These are phyloP conservation scores for Melanerpes aurifrons DNA, from an alignment of 2,113 vertebrate genomes.

Conservation along the genomic window DNA sequence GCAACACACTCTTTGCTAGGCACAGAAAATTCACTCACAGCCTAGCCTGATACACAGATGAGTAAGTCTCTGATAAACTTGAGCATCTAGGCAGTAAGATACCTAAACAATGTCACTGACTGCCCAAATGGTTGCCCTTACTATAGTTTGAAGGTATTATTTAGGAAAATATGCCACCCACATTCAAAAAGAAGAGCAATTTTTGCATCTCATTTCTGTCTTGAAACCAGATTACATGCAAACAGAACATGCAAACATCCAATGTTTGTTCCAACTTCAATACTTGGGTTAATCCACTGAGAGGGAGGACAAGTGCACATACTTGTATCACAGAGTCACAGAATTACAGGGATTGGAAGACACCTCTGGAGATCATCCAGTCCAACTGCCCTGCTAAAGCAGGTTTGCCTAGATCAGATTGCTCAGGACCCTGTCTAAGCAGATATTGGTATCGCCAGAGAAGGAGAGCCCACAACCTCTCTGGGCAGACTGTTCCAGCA, in stretches of 20 bases:
- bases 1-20: not conserved
- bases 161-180: not conserved
- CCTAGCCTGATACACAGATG: slow-evolving; percentile 17
- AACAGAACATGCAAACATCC: not conserved
- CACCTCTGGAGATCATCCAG: too few species aligned
- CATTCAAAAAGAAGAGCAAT: not conserved
- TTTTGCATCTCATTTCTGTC: not conserved
- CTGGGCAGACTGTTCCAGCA: too few species aligned
- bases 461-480: too few species aligned
- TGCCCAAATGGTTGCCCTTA: slow-evolving; percentile 11
- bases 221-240: slow-evolving; percentile 5
- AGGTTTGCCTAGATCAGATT: too few species aligned
- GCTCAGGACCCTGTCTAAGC: too few species aligned
- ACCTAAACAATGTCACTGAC: slow-evolving; percentile 20
- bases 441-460: too few species aligned
- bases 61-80: slow-evolving; percentile 42
- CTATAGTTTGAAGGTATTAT: not conserved
- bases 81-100: slow-evolving; percentile 27
- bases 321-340: not conserved
- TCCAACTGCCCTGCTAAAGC: too few species aligned
- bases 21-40: not conserved
- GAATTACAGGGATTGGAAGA: too few species aligned
- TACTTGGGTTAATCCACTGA: not conserved
- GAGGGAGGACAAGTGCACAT: not conserved
- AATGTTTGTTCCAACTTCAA: not conserved